These are phyloP conservation scores for Neoarius graeffei DNA, from an alignment of 2,113 vertebrate species.

Conservation along the genomic window DNA sequence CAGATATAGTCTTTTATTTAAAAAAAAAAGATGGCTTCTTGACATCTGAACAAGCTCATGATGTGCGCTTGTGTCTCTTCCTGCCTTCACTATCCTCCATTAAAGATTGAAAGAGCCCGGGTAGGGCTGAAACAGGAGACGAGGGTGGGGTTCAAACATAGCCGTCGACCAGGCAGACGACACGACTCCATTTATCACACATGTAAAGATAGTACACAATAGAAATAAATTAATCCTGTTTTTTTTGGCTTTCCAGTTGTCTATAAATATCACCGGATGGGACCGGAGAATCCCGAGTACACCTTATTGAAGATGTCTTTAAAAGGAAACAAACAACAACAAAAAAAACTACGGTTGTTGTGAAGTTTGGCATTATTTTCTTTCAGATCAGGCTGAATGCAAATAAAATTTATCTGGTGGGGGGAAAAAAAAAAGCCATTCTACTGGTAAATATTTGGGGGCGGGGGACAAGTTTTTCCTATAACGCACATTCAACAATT, in stretches of 20 bases:
- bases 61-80: not conserved
- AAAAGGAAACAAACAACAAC: no score
- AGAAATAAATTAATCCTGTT: not conserved
- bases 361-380: not conserved
- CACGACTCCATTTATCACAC: not conserved
- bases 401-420: not conserved
- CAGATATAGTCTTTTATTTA: not conserved
- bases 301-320: not conserved
- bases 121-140: constrained; percentile 22
- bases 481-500: not conserved
- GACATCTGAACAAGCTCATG: not conserved
- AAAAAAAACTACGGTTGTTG: not conserved
- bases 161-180: not conserved
- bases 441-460: no score
- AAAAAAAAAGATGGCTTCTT: not conserved
- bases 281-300: no score
- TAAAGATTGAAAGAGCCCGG: constrained; percentile 27
- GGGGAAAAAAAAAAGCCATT: no score
- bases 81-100: constrained; percentile 4
- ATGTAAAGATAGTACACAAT: not conserved
- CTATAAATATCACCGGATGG: not conserved
- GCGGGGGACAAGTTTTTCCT: not conserved
- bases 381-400: not conserved
- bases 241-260: no score
- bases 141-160: constrained; percentile 21